These are phyloP conservation scores for Thunnus albacares DNA, from an alignment of 2,797 vertebrate genomes.

Conservation along the genomic window DNA sequence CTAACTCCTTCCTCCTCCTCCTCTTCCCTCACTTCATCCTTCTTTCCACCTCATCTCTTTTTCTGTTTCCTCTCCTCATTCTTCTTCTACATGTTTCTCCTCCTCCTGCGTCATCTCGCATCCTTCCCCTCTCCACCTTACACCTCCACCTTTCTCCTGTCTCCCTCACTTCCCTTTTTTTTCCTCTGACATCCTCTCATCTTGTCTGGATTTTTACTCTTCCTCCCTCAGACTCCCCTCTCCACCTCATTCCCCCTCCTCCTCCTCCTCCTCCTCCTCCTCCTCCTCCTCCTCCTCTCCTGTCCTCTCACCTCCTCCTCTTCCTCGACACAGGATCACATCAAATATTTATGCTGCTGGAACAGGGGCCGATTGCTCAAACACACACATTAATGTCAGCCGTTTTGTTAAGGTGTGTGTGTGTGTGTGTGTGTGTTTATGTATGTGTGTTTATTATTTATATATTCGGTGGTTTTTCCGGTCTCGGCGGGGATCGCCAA, in stretches of 20 bases:
- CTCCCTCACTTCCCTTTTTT: background rate
- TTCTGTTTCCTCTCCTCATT: too few species aligned
- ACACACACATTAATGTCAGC: constrained; percentile 83
- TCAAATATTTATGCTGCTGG: constrained; percentile 84
- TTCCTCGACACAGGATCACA: constrained; percentile 71
- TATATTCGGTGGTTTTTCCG: constrained; percentile 67
- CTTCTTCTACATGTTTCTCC: background rate
- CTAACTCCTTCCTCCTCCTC: background rate
- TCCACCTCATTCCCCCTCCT: background rate
- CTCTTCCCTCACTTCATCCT: background rate
- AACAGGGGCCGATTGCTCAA: constrained; percentile 78
- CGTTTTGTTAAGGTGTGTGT: constrained; percentile 75
- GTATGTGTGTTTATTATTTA: constrained; percentile 78
- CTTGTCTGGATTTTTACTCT: background rate
- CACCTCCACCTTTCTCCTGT: background rate
- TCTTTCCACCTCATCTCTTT: too few species aligned
- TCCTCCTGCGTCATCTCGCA: background rate
- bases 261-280: background rate
- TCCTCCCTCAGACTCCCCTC: background rate
- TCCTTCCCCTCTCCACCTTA: background rate
- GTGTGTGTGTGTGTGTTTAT: constrained; percentile 37
- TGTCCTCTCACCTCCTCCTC: constrained; percentile 48
- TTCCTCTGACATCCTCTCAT: background rate
- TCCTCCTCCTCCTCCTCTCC: background rate
- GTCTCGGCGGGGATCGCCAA: constrained; percentile 76